Conservation (phyloP, 2,113 vertebrate species). For the Syngnathus floridae region DNA sequence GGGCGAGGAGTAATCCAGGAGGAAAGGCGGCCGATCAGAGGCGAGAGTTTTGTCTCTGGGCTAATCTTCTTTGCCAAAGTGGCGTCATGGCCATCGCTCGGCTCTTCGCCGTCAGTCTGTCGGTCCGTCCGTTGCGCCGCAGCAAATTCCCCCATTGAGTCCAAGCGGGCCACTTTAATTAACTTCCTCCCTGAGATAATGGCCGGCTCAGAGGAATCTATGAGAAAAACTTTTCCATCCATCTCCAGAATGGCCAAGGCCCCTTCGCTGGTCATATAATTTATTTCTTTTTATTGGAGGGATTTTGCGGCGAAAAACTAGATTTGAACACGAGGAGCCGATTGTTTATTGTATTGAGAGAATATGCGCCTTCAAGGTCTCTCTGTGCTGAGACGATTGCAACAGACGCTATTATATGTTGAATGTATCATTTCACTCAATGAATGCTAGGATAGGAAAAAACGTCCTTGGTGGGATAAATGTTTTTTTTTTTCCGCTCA, state of each 20-base stretch:
- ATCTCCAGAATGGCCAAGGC: constrained; percentile 45
- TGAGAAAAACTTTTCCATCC: constrained; percentile 56
- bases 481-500: constrained; percentile 63
- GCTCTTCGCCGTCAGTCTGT: constrained; percentile 55
- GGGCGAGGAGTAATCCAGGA: constrained; percentile 66
- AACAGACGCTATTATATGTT: constrained; percentile 59
- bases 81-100: constrained; percentile 72
- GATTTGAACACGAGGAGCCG: constrained; percentile 63
- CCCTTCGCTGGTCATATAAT: constrained; percentile 44
- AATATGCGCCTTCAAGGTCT: constrained; percentile 61
- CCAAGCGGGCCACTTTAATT: constrained; percentile 74
- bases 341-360: constrained; percentile 76
- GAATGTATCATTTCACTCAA: constrained; percentile 62
- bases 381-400: constrained; percentile 67
- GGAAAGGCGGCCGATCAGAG: constrained; percentile 54
- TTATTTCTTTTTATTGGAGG: constrained; percentile 64
- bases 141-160: constrained; percentile 73
- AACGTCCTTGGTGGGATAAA: constrained; percentile 63
- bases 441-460: constrained; percentile 49
- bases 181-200: constrained; percentile 75
- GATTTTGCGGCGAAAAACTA: constrained; percentile 68
- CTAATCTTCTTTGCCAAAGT: constrained; percentile 72
- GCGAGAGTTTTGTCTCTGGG: constrained; percentile 64
- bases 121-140: constrained; percentile 39
- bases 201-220: constrained; percentile 65